Evolutionary conservation across 2,888 invertebrate genomes (phyloP).

Genomic region (Malachius bipustulatus): DNA sequence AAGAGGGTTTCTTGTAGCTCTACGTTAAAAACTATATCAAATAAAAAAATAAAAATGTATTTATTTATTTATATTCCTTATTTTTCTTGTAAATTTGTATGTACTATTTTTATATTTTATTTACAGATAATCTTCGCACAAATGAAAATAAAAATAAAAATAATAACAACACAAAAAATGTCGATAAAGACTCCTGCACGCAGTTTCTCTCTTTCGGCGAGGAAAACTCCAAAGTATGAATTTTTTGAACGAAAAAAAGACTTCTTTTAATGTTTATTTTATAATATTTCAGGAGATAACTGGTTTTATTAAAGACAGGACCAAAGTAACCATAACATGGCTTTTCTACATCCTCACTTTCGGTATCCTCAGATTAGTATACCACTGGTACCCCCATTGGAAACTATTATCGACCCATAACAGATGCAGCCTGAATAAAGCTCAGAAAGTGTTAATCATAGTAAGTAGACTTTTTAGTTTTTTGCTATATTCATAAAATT

Average conservation of each 20-base stretch:
- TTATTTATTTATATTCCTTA: too few species aligned
- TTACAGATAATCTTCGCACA: too few species aligned
- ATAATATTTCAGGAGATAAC: slow-evolving; percentile 46
- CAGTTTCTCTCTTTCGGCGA: slow-evolving; percentile 29
- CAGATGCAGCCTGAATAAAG: slow-evolving; percentile 8
- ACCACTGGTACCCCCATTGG: slow-evolving; percentile 12
- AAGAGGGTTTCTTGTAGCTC: too few species aligned
- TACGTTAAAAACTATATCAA: too few species aligned
- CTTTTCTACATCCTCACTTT: slow-evolving; percentile 9
- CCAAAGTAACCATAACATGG: slow-evolving; percentile 21
- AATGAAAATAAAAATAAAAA: too few species aligned
- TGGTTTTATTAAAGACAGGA: slow-evolving; percentile 49
- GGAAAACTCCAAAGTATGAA: slow-evolving; percentile 31
- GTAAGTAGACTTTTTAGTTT: too few species aligned
- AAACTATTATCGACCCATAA: slow-evolving; percentile 10
- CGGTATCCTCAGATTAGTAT: slow-evolving; percentile 9
- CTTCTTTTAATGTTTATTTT: slow-evolving; percentile 13
- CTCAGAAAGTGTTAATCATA: slow-evolving; percentile 16
- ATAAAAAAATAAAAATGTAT: too few species aligned
- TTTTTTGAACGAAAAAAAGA: slow-evolving; percentile 6
- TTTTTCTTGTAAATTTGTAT: too few species aligned
- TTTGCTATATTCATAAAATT: not conserved
- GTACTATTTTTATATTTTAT: too few species aligned
- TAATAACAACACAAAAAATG: too few species aligned
- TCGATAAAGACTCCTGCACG: slow-evolving; percentile 4